Percentiles rank a stretch among this genome's conserved stretches.
These are phyloP conservation scores for Sebastes schlegelii DNA, from an alignment of 2,113 vertebrate species.

Conservation along the genomic window DNA sequence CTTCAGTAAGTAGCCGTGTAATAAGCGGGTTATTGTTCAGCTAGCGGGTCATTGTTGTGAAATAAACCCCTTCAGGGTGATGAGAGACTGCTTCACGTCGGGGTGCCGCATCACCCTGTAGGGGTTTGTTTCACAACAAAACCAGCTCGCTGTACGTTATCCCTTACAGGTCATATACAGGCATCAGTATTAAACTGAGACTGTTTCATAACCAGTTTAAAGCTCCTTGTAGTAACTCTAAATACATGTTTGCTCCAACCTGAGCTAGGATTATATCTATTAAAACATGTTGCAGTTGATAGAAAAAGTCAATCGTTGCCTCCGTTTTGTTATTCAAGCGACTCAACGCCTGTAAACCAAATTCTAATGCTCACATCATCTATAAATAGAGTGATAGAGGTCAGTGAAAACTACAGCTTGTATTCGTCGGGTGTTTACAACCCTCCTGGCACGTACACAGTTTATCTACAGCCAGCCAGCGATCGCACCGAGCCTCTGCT, in stretches of 20 bases:
- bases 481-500: constrained; percentile 7
- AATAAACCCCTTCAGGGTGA: too few relatives aligned
- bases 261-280: background rate
- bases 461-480: constrained; percentile 38
- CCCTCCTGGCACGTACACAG: constrained; percentile 10
- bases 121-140: too few relatives aligned
- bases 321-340: background rate
- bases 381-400: constrained; percentile 27
- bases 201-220: too few relatives aligned
- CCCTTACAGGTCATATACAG: too few relatives aligned
- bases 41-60: too few relatives aligned
- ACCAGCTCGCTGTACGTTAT: too few relatives aligned
- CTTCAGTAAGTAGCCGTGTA: too few relatives aligned
- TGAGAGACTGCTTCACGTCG: too few relatives aligned
- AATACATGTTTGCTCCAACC: background rate
- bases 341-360: background rate
- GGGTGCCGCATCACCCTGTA: too few relatives aligned
- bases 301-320: background rate
- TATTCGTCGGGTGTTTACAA: constrained; percentile 11
- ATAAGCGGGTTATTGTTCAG: too few relatives aligned
- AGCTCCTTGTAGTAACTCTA: background rate
- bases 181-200: too few relatives aligned
- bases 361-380: background rate
- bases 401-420: constrained; percentile 20
- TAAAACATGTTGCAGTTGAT: background rate